Percentiles rank a stretch among this genome's conserved stretches.
Evolutionary conservation across 2,888 invertebrate genomes (phyloP).

Genomic region (Caenorhabditis sp.): DNA sequence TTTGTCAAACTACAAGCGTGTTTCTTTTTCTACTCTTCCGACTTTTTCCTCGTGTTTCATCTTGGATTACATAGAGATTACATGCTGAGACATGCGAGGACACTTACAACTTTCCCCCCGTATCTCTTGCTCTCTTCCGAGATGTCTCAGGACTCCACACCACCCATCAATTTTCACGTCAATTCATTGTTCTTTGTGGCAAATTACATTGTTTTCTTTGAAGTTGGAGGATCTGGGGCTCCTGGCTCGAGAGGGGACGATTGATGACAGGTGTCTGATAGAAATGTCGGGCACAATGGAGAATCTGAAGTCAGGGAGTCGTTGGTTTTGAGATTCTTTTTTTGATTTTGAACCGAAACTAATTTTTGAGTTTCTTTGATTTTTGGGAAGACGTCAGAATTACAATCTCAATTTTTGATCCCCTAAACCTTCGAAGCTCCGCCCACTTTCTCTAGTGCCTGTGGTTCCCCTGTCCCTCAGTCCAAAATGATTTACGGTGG

Average conservation of each 20-base stretch:
- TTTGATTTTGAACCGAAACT: no score
- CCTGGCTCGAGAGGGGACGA: neutral
- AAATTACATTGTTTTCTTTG: slow-evolving; percentile 54
- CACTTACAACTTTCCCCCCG: neutral
- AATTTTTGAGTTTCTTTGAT: no score
- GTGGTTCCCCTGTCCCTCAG: neutral
- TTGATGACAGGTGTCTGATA: slow-evolving; percentile 26
- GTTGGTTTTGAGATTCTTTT: no score
- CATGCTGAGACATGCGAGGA: slow-evolving; percentile 18
- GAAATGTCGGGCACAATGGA: no score
- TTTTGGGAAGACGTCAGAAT: no score
- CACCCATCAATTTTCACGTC: slow-evolving; percentile 52
- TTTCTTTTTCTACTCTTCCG: slow-evolving; percentile 30
- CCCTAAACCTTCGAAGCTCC: neutral
- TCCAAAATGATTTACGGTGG: slow-evolving; percentile 3
- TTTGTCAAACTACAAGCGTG: slow-evolving; percentile 54
- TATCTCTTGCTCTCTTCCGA: neutral
- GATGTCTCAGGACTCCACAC: neutral
- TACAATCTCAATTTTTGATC: no score
- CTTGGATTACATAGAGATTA: slow-evolving; percentile 39
- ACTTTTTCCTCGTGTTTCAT: neutral
- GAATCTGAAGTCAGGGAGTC: no score
- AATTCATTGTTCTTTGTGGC: slow-evolving; percentile 61
- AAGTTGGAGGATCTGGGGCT: no score
- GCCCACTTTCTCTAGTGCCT: neutral